Conservation (phyloP, 2,888 invertebrate species). For the Erpobdella octoculata region DNA sequence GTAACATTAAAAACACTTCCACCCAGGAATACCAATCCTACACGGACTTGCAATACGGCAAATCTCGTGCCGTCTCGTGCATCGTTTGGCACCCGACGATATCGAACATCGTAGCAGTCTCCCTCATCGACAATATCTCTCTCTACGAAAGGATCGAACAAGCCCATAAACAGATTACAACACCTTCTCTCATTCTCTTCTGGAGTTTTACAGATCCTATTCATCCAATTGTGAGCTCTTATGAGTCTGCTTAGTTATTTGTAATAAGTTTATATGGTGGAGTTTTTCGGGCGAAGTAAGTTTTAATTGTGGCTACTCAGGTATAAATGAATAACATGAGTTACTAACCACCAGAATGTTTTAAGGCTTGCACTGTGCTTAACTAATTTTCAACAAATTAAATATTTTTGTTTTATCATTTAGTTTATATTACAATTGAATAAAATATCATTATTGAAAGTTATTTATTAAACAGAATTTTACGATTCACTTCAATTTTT, state of each 20-base stretch:
- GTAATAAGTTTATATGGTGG: not conserved
- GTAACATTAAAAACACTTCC: too few species aligned
- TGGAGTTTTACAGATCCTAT: constrained; percentile 54
- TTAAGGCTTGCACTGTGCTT: too few species aligned
- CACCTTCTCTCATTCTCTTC: constrained; percentile 50
- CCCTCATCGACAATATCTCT: constrained; percentile 47
- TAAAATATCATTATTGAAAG: too few species aligned
- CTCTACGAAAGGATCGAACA: constrained; percentile 51
- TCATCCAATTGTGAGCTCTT: constrained; percentile 49
- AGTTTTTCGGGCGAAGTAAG: not conserved
- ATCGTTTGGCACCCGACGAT: constrained; percentile 53
- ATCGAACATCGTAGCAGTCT: constrained; percentile 50
- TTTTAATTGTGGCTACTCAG: not conserved
- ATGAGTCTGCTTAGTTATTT: not conserved
- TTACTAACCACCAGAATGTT: too few species aligned
- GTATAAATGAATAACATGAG: too few species aligned
- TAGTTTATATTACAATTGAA: too few species aligned
- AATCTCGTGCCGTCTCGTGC: constrained; percentile 50
- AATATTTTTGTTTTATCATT: too few species aligned
- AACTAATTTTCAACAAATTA: too few species aligned
- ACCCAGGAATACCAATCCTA: constrained; percentile 54
- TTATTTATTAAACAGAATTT: too few species aligned
- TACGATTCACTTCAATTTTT: too few species aligned
- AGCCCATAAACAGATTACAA: constrained; percentile 48
- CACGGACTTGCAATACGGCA: constrained; percentile 52